Percentiles rank a stretch among this genome's conserved stretches.
These are phyloP conservation scores for Setophaga coronata DNA, from an alignment of 2,113 vertebrate genomes.

Conservation along the genomic window DNA sequence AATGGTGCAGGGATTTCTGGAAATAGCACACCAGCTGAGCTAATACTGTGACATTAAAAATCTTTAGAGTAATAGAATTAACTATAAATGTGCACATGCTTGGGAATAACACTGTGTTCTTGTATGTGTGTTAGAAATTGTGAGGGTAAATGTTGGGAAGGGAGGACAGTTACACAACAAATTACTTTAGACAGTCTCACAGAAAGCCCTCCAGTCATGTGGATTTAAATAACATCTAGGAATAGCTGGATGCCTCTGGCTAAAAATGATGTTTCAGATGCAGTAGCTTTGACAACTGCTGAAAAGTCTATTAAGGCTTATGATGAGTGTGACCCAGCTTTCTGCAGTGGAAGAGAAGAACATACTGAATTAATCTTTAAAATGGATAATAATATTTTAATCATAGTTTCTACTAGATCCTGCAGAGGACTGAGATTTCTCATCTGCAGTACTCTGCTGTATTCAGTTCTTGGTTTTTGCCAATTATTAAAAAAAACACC, in stretches of 20 bases:
- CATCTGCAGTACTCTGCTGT: neutral
- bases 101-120: neutral
- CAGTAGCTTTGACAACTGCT: constrained; percentile 28
- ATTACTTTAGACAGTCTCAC: constrained; percentile 23
- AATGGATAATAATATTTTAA: neutral
- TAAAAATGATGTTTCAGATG: neutral
- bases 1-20: neutral
- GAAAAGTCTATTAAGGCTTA: neutral
- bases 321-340: neutral
- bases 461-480: neutral
- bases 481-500: neutral
- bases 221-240: constrained; percentile 13
- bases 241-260: constrained; percentile 8
- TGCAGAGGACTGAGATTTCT: neutral
- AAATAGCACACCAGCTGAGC: neutral
- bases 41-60: neutral
- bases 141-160: neutral
- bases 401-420: neutral
- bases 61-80: neutral
- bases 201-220: constrained; percentile 16
- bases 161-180: neutral
- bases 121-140: neutral
- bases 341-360: neutral
- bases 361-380: neutral
- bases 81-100: neutral